Base-by-base conservation (phyloP, 2,888 invertebrate genomes). In the Amphimallon solstitiale region DNA sequence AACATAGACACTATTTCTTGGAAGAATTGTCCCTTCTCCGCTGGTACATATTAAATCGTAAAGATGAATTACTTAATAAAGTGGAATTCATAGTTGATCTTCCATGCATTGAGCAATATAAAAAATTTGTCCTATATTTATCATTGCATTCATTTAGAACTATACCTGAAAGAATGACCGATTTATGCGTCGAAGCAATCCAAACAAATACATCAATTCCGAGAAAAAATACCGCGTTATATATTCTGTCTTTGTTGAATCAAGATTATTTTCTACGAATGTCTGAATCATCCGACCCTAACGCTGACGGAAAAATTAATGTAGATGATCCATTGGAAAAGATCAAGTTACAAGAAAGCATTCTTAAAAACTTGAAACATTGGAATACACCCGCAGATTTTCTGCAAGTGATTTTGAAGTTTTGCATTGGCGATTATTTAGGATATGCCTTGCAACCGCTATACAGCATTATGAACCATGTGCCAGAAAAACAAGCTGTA, bases 361-460 rank as follows among this genome's bases (percentile, higher is more conserved):
- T 49, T 6, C 34, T 61, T 19, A 48, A 35, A 10, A 38, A 38
- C 37, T 2, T 48, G 4, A 48, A 48, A 29, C 14, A 14, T 9
- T 10, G 35, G 1, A n/a, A 15, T n/a, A 23, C n/a, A 14, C 49
- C 61, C 12, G 1, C 15, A 10, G 15, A 61, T 3, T 19, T 10
- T 12, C 23, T 54, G n/a, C 7, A 35, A 19, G 17, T 61, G 21
- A 6, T 48, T 23, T 38, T 21, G 3, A 61, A 49, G 17, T 61
- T 49, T 49, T 61, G 61, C 34, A 61, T 48, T 17, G 61, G 61
- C 2, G 61, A 61, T 37, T 61, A 61, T 23, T 38, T 61, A 37
- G 49, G 49, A 37, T 61, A 49, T 9, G 48, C 48, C 7, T 14
- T 61, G 15, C 35, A 12, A 6, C 35, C 48, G 1, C 7, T 61